Evolutionary conservation across 2,888 invertebrate genomes (phyloP).

Genomic region (Ptilodon capucinus): DNA sequence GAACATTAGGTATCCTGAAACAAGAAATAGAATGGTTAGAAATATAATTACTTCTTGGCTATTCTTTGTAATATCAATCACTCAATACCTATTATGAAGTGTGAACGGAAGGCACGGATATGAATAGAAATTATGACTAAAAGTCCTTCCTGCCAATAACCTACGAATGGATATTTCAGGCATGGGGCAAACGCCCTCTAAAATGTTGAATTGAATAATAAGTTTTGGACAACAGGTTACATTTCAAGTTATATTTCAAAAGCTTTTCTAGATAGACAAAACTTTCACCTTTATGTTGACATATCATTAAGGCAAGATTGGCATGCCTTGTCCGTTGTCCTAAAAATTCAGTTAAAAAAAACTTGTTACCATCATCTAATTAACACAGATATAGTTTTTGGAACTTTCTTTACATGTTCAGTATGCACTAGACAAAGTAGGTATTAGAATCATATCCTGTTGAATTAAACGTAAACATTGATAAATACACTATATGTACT

Average conservation of each 20-base stretch:
- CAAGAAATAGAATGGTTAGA: constrained; percentile 28
- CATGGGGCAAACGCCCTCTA: neutral
- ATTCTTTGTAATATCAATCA: neutral
- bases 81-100: neutral
- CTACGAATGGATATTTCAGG: neutral
- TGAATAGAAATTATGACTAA: neutral
- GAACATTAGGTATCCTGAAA: constrained; percentile 46
- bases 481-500: constrained; percentile 10
- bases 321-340: neutral
- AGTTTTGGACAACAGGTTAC: neutral
- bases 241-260: neutral
- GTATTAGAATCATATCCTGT: constrained; percentile 8
- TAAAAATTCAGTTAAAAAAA: neutral
- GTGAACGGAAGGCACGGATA: neutral
- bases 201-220: neutral
- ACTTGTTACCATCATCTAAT: neutral
- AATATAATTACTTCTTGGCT: neutral
- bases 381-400: no score
- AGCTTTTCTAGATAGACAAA: neutral
- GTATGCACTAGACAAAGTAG: neutral
- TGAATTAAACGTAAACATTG: constrained; percentile 3
- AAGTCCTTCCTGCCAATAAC: neutral
- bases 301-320: no score
- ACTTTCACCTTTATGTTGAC: neutral
- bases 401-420: neutral